These are phyloP conservation scores for Drosophila ambigua DNA, from an alignment of 1,140 invertebrate genomes.

Conservation along the genomic window DNA sequence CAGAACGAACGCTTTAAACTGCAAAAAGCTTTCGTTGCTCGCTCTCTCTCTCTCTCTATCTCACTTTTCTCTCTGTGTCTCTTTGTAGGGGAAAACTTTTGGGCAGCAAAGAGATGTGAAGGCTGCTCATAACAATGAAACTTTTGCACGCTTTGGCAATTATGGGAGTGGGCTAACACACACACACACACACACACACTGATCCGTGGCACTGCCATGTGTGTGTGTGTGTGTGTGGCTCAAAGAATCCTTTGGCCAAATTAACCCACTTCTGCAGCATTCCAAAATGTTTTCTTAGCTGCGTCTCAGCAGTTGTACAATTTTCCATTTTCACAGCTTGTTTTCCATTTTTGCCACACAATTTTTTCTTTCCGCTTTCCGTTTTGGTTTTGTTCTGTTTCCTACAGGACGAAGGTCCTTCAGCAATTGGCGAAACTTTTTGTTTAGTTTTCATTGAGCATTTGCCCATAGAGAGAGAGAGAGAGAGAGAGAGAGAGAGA, in stretches of 20 bases:
- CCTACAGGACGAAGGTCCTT: constrained; percentile 5
- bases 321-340: constrained; percentile 40
- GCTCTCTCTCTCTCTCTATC: constrained; percentile 3
- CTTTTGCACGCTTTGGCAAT: constrained; percentile 68
- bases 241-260: constrained; percentile 57
- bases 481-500: constrained; percentile 18
- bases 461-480: constrained; percentile 10
- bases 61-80: background rate
- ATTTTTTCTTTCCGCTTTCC: constrained; percentile 6
- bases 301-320: constrained; percentile 42
- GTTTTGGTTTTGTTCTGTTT: constrained; percentile 4
- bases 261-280: constrained; percentile 69
- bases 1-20: constrained; percentile 67
- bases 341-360: constrained; percentile 12
- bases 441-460: constrained; percentile 53
- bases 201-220: constrained; percentile 1
- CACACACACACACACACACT: constrained; percentile 3
- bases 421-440: constrained; percentile 37
- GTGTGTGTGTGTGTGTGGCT: constrained; percentile 28
- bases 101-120: constrained; percentile 29
- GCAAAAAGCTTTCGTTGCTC: constrained; percentile 50
- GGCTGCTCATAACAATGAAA: constrained; percentile 72
- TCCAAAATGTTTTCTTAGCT: constrained; percentile 51
- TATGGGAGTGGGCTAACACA: constrained; percentile 46
- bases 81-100: constrained; percentile 48